These are phyloP conservation scores for Tolmerus cingulatus DNA, from an alignment of 2,888 invertebrate species.

Conservation along the genomic window DNA sequence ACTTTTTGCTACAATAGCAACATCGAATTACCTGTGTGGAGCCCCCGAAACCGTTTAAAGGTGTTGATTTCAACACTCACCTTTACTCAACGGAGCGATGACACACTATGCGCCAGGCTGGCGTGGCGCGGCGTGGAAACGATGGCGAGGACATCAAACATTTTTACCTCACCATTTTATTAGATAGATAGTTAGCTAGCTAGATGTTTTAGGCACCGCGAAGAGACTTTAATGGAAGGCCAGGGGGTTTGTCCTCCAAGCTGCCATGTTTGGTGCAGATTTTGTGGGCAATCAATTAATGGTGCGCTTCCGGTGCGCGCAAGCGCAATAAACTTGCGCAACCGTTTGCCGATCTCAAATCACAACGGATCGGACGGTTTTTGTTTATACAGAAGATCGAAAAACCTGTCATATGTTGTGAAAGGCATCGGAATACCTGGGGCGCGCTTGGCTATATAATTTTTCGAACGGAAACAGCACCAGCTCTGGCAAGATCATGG, in stretches of 20 bases:
- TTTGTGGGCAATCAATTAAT: conserved; percentile 3
- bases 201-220: not conserved
- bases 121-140: not conserved
- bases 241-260: not conserved
- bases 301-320: not conserved
- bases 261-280: not conserved
- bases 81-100: not conserved
- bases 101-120: not conserved
- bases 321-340: not conserved
- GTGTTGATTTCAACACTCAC: not conserved
- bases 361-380: not conserved
- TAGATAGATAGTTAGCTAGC: not conserved
- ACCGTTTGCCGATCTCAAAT: not conserved
- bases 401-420: conserved; percentile 26
- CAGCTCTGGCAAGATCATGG: not conserved
- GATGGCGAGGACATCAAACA: not conserved
- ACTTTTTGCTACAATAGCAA: not conserved
- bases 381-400: not conserved
- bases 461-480: conserved; percentile 18
- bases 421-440: conserved; percentile 21
- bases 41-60: not conserved
- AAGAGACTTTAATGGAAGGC: not conserved
- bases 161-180: not conserved
- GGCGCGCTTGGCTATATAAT: not conserved
- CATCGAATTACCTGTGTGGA: not conserved